Conservation (phyloP, 2,797 vertebrate genomes). For the Perodicticus potto region DNA sequence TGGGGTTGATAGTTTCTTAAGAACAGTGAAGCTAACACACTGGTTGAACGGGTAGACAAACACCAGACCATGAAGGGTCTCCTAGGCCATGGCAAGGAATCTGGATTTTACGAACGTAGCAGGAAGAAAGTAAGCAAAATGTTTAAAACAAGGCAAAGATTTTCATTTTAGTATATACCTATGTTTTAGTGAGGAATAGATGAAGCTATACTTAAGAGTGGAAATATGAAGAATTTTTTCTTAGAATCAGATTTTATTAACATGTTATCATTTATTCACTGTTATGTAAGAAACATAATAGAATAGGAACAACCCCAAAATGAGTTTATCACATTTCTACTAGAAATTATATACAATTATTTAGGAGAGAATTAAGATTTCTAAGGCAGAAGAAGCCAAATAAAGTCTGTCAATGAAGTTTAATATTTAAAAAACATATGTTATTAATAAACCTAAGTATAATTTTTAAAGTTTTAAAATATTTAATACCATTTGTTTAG, state of each 20-base stretch:
- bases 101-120: background rate
- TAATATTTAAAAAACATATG: slow-evolving; percentile 3
- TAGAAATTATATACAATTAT: background rate
- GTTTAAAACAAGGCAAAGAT: slow-evolving; percentile 20
- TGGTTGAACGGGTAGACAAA: background rate
- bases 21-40: background rate
- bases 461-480: slow-evolving; percentile 36
- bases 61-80: background rate
- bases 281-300: background rate
- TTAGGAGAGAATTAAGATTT: slow-evolving; percentile 42
- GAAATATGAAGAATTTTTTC: slow-evolving; percentile 38
- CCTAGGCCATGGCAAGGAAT: background rate
- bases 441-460: slow-evolving; percentile 15
- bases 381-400: slow-evolving; percentile 20
- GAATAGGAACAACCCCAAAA: background rate
- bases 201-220: background rate
- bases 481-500: slow-evolving; percentile 32
- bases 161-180: slow-evolving; percentile 11
- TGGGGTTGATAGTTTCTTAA: background rate
- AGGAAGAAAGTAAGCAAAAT: slow-evolving; percentile 41
- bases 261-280: background rate
- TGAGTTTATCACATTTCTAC: background rate
- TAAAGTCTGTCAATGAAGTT: background rate
- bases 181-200: background rate
- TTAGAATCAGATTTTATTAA: slow-evolving; percentile 54